Evolutionary conservation across 2,888 invertebrate species (phyloP), one percentile per base, ranked within the genome.

Genomic region (Cerceris ruficornis): DNA sequence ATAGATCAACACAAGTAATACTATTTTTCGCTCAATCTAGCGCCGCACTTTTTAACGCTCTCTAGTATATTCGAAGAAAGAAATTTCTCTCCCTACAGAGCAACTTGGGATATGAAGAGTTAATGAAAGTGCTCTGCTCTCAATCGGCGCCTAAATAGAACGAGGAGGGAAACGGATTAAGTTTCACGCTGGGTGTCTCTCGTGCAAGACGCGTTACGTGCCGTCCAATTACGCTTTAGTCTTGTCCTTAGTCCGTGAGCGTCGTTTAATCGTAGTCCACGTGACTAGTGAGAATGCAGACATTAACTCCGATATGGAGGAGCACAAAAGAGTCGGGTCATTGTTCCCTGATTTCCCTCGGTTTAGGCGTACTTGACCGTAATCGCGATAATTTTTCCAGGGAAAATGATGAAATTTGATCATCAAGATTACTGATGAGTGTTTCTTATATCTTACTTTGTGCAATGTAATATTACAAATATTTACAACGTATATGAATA

Each of bases 251-350:
- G 65, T 66, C 68, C 55, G 75, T 77, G 72, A 82, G 59, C 77
- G 71, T 75, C 75, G 69, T 80, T 83, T 79, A 80, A 84, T 84
- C 84, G 84, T 62, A 59, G 61, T 66, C 82, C 82, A 84, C 82
- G 75, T 84, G 84, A 82, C 77, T 68, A 57, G 60, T 41, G 50
- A 59, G 67, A 71, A 84, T 82, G 75, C 81, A 84, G 84, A 81
- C 73, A 71, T 84, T 84, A 72, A 60, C 70, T 75, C 54, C 71
- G 72, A 79, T 79, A 79, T 55, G 66, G 59, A 49, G 65, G 71
- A 28, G 28, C 74, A 55, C 68, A 55, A 77, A 82, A 71, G 71
- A 67, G 69, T 80, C 80, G 49, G 15, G 42, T 28, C 75, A 66
- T 69, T 65, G 67, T 66, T 70, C 70, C 60, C 74, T 43, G 73